A percentile compares a stretch with the other conserved stretches of the same genome.
phyloP scores from a whole-genome alignment of 2,888 invertebrate genomes.

The Gnatocerus cornutus region DNA sequence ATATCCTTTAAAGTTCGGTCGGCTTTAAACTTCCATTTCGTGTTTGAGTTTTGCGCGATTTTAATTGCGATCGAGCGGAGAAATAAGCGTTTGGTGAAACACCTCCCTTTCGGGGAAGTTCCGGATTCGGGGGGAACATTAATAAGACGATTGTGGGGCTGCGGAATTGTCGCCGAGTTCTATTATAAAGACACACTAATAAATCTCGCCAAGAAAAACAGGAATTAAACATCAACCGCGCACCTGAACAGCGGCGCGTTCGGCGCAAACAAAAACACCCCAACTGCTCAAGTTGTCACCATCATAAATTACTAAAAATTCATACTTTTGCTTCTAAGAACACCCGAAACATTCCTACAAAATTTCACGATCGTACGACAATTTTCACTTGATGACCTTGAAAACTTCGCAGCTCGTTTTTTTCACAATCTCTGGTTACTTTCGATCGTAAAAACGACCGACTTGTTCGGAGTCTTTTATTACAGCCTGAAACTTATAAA shows the following conservation, averaged over 20 bases:
- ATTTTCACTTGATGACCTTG: not conserved
- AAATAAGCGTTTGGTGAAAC: conserved; percentile 16
- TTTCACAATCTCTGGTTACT: too few species aligned
- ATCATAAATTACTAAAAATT: not conserved
- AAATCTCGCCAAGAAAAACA: too few species aligned
- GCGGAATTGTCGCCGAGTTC: conserved; percentile 1
- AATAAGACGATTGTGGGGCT: conserved; percentile 10
- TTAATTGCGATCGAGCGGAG: conserved; percentile 47
- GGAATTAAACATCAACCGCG: too few species aligned
- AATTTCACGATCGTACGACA: not conserved
- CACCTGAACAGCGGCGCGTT: too few species aligned
- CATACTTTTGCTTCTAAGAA: not conserved
- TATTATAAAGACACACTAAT: not conserved
- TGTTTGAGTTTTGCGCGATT: conserved; percentile 52
- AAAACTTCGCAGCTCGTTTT: not conserved
- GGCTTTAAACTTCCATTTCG: conserved; percentile 41
- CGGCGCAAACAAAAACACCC: too few species aligned
- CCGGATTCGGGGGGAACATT: conserved; percentile 2
- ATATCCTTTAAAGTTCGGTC: conserved; percentile 49
- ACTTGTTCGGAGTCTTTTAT: too few species aligned
- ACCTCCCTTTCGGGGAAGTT: conserved; percentile 2
- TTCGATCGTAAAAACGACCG: too few species aligned
- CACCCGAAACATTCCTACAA: not conserved
- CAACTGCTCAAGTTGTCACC: too few species aligned
- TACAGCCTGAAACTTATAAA: not conserved